These are phyloP conservation scores for Apotomis capreana DNA, from an alignment of 2,888 invertebrate genomes.

Conservation along the genomic window DNA sequence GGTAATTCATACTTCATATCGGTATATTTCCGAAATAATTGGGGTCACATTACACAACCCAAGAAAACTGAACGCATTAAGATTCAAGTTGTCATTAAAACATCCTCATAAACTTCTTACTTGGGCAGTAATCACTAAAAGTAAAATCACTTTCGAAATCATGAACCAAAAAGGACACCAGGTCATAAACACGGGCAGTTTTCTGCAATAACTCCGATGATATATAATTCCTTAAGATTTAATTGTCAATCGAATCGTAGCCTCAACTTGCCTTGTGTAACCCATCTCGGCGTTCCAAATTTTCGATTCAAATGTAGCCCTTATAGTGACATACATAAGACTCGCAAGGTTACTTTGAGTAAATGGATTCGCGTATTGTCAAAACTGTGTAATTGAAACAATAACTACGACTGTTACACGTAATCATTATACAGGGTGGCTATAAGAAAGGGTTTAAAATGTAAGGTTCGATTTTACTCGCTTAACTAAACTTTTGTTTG, in stretches of 20 bases:
- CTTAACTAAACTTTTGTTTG: no score
- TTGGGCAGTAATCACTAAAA: slow-evolving; percentile 45
- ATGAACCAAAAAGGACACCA: slow-evolving; percentile 62
- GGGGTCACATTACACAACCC: slow-evolving; percentile 14
- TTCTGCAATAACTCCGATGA: slow-evolving; percentile 54
- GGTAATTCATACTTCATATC: background rate
- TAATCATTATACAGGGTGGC: slow-evolving; percentile 30
- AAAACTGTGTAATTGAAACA: slow-evolving; percentile 34
- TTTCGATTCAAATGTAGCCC: slow-evolving; percentile 4
- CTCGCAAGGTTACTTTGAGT: background rate
- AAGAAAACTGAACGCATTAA: slow-evolving; percentile 47
- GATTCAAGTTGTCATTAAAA: slow-evolving; percentile 60
- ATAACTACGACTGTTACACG: slow-evolving; percentile 40
- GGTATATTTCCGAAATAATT: slow-evolving; percentile 8
- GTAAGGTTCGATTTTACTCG: no score
- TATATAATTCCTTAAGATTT: slow-evolving; percentile 40
- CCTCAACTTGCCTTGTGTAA: slow-evolving; percentile 34
- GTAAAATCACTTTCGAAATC: slow-evolving; percentile 74
- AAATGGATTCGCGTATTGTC: slow-evolving; percentile 29
- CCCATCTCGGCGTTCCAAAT: background rate
- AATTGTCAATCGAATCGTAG: slow-evolving; percentile 37
- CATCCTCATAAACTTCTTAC: slow-evolving; percentile 60
- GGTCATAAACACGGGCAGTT: slow-evolving; percentile 57
- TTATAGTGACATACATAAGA: slow-evolving; percentile 20
- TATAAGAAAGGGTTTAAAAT: no score